Conservation (phyloP, 2,797 vertebrate genomes). For the Antennarius maculatus region DNA sequence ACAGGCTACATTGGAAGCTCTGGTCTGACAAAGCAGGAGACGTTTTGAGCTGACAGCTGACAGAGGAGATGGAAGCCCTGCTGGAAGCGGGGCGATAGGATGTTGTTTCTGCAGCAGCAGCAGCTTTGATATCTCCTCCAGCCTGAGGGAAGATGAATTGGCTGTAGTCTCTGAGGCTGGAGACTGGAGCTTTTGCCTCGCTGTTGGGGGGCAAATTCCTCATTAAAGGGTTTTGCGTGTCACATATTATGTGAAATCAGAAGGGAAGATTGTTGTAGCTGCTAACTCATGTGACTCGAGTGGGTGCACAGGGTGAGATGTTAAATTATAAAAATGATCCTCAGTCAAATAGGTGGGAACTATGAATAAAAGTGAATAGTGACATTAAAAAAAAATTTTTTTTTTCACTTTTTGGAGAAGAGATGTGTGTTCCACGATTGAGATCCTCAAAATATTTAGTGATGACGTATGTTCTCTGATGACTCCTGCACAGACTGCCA, state of each 20-base stretch:
- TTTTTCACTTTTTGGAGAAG: too few relatives aligned
- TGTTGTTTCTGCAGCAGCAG: constrained; percentile 44
- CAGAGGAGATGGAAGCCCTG: constrained; percentile 66
- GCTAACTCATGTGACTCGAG: constrained; percentile 20
- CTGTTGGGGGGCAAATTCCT: constrained; percentile 43
- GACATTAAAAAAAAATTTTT: too few relatives aligned
- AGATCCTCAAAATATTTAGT: constrained; percentile 23
- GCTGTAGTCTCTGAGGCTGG: constrained; percentile 43
- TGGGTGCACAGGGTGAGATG: background rate
- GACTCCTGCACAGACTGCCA: constrained; percentile 42
- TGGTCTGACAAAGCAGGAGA: constrained; percentile 54
- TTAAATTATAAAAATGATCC: too few relatives aligned
- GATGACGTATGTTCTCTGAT: constrained; percentile 20
- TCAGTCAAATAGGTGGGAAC: background rate
- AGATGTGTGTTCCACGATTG: background rate
- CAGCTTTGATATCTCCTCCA: constrained; percentile 63
- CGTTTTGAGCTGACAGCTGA: constrained; percentile 72
- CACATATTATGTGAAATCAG: constrained; percentile 49
- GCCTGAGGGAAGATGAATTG: constrained; percentile 58
- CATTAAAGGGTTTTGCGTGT: constrained; percentile 38
- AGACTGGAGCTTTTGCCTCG: constrained; percentile 41
- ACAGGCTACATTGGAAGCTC: constrained; percentile 39
- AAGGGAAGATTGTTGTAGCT: constrained; percentile 32
- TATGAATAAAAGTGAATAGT: too few relatives aligned
- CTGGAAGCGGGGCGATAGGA: constrained; percentile 47